A percentile compares a stretch with the other conserved stretches of the same genome.
Conservation (phyloP, 2,113 vertebrate genomes). For the Hemicordylus capensis region DNA sequence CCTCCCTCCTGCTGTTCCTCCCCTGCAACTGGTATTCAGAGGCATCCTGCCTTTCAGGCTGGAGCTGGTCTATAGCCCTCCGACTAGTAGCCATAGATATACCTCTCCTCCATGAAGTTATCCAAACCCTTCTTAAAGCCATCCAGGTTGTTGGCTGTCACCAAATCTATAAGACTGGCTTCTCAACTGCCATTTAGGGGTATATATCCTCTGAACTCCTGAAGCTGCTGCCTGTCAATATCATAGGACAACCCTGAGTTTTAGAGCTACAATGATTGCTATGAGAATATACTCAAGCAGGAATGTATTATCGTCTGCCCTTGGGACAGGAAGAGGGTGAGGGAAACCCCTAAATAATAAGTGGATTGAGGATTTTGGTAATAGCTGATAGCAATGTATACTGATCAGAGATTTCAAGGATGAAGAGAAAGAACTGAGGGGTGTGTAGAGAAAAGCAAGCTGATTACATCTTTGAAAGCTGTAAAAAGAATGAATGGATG, state of each 20-base stretch:
- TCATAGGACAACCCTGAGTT: background rate
- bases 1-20: too few relatives aligned
- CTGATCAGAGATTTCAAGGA: background rate
- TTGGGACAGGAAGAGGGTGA: background rate
- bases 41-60: too few relatives aligned
- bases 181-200: too few relatives aligned
- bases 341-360: background rate
- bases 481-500: background rate
- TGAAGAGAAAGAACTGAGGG: background rate
- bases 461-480: background rate
- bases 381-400: background rate
- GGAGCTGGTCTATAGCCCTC: too few relatives aligned
- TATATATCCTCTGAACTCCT: too few relatives aligned
- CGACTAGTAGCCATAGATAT: too few relatives aligned
- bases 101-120: too few relatives aligned
- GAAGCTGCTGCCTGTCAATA: too few relatives aligned
- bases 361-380: background rate
- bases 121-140: too few relatives aligned
- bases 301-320: background rate
- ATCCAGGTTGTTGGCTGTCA: too few relatives aligned
- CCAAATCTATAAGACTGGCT: too few relatives aligned
- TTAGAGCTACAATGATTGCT: background rate
- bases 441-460: background rate
- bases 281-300: background rate
- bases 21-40: too few relatives aligned